phyloP scores from a whole-genome alignment of 2,888 invertebrate genomes.

The Panorpa germanica region DNA sequence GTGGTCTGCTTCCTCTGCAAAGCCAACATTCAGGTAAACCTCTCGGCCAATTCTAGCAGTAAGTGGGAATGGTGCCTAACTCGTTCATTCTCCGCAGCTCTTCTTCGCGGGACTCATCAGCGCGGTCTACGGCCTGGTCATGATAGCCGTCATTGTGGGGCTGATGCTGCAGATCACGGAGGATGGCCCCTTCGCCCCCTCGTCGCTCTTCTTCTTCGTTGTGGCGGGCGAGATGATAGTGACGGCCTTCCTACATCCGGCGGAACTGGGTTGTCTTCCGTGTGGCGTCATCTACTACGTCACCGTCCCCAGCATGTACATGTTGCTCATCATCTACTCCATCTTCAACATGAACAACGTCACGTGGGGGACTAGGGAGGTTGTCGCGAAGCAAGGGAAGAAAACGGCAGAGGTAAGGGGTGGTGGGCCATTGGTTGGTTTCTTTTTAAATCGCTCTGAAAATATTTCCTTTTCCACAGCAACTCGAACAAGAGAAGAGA shows the following conservation, averaged over 20 bases:
- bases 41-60: no score
- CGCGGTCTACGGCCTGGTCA: constrained; percentile 59
- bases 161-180: constrained; percentile 57
- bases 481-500: constrained; percentile 19
- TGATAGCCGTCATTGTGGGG: constrained; percentile 74
- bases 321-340: constrained; percentile 80
- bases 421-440: no score
- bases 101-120: constrained; percentile 57
- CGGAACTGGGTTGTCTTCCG: constrained; percentile 55
- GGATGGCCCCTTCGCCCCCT: constrained; percentile 65
- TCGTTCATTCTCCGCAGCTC: no score
- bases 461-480: no score
- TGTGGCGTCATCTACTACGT: constrained; percentile 69
- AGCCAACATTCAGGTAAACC: constrained; percentile 36
- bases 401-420: constrained; percentile 15
- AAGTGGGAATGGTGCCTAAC: no score
- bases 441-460: no score
- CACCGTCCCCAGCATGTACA: constrained; percentile 88
- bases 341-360: constrained; percentile 86
- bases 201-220: constrained; percentile 65
- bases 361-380: constrained; percentile 79
- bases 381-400: constrained; percentile 11
- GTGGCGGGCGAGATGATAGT: constrained; percentile 47
- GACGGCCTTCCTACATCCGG: constrained; percentile 57
- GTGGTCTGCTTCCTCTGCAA: constrained; percentile 41